A percentile compares a stretch with the other conserved stretches of the same genome.
phyloP scores from a whole-genome alignment of 2,113 vertebrate genomes.

The Hydropotes inermis region DNA sequence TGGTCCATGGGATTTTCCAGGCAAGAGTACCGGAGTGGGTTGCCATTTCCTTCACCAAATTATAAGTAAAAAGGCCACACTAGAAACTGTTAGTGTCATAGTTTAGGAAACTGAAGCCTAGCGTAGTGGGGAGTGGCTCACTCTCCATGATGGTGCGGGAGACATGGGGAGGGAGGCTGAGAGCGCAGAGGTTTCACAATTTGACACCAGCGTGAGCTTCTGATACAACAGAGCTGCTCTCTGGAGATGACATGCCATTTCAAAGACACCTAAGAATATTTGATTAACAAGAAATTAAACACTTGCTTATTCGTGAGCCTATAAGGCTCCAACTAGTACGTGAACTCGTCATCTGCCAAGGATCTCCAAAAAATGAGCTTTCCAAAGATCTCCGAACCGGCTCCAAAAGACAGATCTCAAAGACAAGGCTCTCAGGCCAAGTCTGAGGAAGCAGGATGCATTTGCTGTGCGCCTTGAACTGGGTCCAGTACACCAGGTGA shows the following conservation, averaged over 20 bases:
- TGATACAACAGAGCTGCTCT: not conserved
- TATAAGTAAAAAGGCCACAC: not conserved
- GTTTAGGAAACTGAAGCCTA: not conserved
- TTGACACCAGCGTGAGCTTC: not conserved
- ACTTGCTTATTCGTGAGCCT: not conserved
- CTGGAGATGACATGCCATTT: accelerated
- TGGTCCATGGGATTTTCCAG: not conserved
- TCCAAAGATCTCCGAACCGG: not conserved
- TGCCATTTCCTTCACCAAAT: not conserved
- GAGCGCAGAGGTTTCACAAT: accelerated
- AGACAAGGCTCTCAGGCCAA: not conserved
- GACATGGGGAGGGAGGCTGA: accelerated
- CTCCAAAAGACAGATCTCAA: too few relatives aligned
- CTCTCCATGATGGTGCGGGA: not conserved
- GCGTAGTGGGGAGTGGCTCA: too few relatives aligned
- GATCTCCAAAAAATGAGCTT: not conserved
- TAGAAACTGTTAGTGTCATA: not conserved
- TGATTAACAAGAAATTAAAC: not conserved
- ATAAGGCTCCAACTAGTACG: not conserved
- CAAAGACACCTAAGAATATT: not conserved
- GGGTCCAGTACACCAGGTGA: accelerated
- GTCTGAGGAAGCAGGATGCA: not conserved
- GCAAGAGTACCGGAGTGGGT: not conserved
- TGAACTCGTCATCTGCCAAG: not conserved
- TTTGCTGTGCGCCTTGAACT: too few relatives aligned